These are phyloP conservation scores for Mus musculus DNA, from an alignment of 2,113 vertebrate species.

Conservation along the genomic window GRCm39 chr12:101747001-101747500, in stretches of 20 bases:
- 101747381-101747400: background rate
- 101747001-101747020: background rate
- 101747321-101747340: background rate
- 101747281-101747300: background rate
- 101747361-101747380: background rate
- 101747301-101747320: conserved; percentile 2
- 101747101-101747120: background rate
- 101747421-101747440: background rate
- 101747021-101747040: too few species aligned
- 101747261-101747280: background rate
- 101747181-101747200: background rate
- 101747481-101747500: background rate
- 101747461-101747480: background rate
- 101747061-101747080: background rate
- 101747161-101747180: background rate
- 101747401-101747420: background rate
- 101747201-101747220: background rate
- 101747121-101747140: background rate
- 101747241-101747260: background rate
- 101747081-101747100: background rate
- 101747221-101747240: background rate
- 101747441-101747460: background rate
- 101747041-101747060: background rate
- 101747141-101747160: background rate
- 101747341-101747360: background rate